A percentile compares a stretch with the other conserved stretches of the same genome.
Conservation (phyloP, 2,113 vertebrate species). For the Lamprotornis superbus region DNA sequence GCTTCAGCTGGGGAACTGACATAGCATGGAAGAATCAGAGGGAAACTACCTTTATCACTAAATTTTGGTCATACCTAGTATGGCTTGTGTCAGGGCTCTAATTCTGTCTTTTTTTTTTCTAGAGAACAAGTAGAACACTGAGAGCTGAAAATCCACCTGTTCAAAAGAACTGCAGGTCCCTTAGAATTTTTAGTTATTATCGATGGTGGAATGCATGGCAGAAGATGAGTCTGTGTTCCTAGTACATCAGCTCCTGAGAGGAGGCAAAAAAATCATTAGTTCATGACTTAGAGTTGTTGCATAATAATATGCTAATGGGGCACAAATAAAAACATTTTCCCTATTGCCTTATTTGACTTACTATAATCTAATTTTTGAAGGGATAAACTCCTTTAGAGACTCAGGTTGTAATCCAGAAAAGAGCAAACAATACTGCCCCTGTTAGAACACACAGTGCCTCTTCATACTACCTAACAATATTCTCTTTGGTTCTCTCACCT, state of each 20-base stretch:
- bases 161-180: background rate
- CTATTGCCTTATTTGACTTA: background rate
- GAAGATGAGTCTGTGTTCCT: background rate
- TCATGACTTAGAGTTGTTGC: background rate
- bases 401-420: background rate
- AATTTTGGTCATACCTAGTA: background rate
- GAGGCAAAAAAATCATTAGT: background rate
- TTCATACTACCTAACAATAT: background rate
- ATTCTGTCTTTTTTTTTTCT: background rate
- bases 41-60: background rate
- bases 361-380: slow-evolving; percentile 7
- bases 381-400: background rate
- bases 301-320: background rate
- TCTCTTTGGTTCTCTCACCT: background rate
- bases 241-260: background rate
- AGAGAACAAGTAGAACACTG: too few relatives aligned
- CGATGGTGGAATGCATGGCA: background rate
- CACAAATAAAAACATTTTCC: background rate
- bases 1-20: background rate
- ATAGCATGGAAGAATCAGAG: background rate
- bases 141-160: background rate
- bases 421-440: background rate
- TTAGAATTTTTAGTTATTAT: background rate
- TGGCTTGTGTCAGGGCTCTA: background rate
- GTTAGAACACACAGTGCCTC: background rate